Percentiles rank a stretch among this genome's conserved stretches.
Evolutionary conservation across 2,113 vertebrate genomes (phyloP).

Genomic region (Notechis scutatus): DNA sequence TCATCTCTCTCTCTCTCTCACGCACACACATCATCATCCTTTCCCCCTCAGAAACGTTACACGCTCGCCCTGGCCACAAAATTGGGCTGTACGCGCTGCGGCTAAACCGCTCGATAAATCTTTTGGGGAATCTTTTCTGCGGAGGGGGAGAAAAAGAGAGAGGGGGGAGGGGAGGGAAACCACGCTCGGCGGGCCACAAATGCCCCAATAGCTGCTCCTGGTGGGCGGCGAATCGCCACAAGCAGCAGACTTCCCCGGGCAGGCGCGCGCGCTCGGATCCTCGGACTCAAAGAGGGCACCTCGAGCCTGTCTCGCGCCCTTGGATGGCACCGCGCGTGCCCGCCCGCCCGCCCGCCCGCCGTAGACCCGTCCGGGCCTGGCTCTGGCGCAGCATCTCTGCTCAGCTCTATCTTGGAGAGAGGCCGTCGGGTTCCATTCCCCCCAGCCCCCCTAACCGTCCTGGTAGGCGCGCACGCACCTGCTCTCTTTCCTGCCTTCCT

Average conservation of each 20-base stretch:
- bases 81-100: neutral
- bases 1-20: too few species aligned
- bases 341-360: neutral
- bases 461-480: neutral
- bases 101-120: too few species aligned
- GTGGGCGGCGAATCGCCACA: neutral
- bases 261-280: neutral
- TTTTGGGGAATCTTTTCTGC: neutral
- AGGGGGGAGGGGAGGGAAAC: fast-evolving
- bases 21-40: neutral
- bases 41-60: neutral
- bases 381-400: neutral
- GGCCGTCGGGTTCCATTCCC: neutral
- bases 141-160: too few species aligned
- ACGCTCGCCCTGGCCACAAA: too few species aligned
- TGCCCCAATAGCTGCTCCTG: neutral
- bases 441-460: neutral
- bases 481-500: neutral
- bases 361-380: neutral
- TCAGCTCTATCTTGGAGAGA: neutral
- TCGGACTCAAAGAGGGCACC: neutral
- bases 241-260: neutral
- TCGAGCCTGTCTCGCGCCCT: neutral
- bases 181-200: neutral
- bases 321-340: neutral